A percentile compares a stretch with the other conserved stretches of the same genome.
phyloP scores from a whole-genome alignment of 2,113 vertebrate species.

The Eubucco bourcierii region DNA sequence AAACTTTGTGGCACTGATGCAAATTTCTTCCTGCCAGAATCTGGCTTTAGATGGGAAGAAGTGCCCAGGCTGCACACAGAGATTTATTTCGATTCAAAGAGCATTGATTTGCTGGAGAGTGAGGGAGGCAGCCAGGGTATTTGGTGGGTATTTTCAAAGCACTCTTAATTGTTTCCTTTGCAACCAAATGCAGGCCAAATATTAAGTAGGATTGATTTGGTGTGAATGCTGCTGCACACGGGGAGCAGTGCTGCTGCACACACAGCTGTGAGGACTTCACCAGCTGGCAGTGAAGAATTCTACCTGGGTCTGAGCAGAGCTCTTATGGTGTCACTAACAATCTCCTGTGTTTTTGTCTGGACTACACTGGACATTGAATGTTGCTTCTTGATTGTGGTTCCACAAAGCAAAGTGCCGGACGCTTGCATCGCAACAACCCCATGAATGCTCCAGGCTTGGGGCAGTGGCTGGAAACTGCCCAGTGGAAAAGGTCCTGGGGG shows the following conservation, averaged over 20 bases:
- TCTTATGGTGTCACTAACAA: background rate
- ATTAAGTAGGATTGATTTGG: background rate
- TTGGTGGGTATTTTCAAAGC: background rate
- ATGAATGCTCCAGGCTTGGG: too few species aligned
- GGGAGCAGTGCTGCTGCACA: background rate
- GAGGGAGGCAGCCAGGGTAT: fast-evolving
- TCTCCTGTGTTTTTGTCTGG: background rate
- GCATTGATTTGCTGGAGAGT: background rate
- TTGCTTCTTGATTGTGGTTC: background rate
- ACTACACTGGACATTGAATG: background rate
- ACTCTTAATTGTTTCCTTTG: background rate
- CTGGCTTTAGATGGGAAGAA: background rate
- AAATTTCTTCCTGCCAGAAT: background rate
- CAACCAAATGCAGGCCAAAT: background rate
- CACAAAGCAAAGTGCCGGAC: too few species aligned
- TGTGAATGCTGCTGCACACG: background rate
- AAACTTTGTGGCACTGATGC: background rate
- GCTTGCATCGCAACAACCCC: too few species aligned
- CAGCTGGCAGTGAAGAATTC: background rate
- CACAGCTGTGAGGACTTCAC: background rate
- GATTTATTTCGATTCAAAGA: background rate
- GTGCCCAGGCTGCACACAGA: background rate
- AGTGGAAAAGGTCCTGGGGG: too few species aligned
- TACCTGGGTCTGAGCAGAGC: background rate
- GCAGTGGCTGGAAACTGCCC: too few species aligned